Percentiles rank a stretch among this genome's conserved stretches.
Evolutionary conservation across 2,113 vertebrate species (phyloP).

Genomic region (Carettochelys insculpta): DNA sequence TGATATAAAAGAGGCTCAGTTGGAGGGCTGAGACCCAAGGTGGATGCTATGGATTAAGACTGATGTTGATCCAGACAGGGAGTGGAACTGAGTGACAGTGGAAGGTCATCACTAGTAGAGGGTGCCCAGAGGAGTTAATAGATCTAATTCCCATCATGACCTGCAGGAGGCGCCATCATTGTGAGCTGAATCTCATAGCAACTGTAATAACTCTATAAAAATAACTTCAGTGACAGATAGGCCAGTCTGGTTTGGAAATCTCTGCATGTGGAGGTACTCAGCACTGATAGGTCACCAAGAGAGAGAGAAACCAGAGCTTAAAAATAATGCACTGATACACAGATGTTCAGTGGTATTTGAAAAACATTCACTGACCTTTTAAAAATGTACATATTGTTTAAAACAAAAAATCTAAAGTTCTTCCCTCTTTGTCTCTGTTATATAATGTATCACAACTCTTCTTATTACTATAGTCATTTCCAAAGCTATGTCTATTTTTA

Average conservation of each 20-base stretch:
- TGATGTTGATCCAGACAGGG: no score
- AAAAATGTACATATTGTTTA: background rate
- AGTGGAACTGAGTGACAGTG: no score
- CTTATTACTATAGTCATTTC: background rate
- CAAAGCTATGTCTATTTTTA: background rate
- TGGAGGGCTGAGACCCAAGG: no score
- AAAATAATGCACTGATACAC: background rate
- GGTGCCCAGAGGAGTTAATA: no score
- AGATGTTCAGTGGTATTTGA: slow-evolving; percentile 39
- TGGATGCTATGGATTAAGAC: no score
- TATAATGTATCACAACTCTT: background rate
- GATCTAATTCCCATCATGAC: no score
- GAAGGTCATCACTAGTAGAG: no score
- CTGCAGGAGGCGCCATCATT: no score
- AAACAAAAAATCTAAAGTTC: background rate
- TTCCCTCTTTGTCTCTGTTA: background rate
- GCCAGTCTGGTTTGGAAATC: background rate
- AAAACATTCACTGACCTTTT: slow-evolving; percentile 31
- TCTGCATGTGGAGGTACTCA: background rate
- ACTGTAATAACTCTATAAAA: slow-evolving; percentile 1
- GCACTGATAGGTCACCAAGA: background rate
- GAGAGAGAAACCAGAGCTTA: background rate
- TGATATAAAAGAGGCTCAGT: no score
- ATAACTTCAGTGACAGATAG: background rate
- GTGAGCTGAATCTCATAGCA: no score